These are phyloP conservation scores for Tortrix viridana DNA, from an alignment of 2,888 invertebrate genomes.

Conservation along the genomic window DNA sequence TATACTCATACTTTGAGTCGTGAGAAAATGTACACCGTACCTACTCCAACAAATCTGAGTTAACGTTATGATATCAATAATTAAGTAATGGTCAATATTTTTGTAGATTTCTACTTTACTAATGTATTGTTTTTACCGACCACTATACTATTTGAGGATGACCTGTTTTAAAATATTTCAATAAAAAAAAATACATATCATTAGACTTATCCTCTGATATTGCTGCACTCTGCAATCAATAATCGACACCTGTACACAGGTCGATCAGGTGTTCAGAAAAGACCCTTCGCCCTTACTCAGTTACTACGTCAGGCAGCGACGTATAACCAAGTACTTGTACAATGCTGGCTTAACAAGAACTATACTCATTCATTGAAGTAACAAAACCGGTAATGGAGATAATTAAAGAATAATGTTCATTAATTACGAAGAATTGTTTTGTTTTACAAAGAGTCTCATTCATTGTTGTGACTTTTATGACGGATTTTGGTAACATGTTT, in stretches of 20 bases:
- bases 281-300: conserved; percentile 43
- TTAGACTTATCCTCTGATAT: conserved; percentile 46
- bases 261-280: conserved; percentile 62
- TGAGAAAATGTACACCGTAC: no score
- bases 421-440: background rate
- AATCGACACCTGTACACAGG: conserved; percentile 62
- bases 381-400: background rate
- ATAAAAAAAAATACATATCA: no score
- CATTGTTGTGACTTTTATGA: background rate
- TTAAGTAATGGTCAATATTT: no score
- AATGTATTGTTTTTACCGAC: no score
- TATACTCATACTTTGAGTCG: no score
- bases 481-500: background rate
- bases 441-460: background rate
- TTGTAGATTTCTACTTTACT: no score
- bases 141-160: no score
- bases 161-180: no score
- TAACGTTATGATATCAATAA: no score
- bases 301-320: conserved; percentile 10
- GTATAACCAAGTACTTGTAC: conserved; percentile 36
- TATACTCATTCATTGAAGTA: background rate
- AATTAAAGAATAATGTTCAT: background rate
- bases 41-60: no score
- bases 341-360: conserved; percentile 37
- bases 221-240: conserved; percentile 43